Evolutionary conservation across 2,888 invertebrate species (phyloP).

Genomic region (Oligia latruncula): DNA sequence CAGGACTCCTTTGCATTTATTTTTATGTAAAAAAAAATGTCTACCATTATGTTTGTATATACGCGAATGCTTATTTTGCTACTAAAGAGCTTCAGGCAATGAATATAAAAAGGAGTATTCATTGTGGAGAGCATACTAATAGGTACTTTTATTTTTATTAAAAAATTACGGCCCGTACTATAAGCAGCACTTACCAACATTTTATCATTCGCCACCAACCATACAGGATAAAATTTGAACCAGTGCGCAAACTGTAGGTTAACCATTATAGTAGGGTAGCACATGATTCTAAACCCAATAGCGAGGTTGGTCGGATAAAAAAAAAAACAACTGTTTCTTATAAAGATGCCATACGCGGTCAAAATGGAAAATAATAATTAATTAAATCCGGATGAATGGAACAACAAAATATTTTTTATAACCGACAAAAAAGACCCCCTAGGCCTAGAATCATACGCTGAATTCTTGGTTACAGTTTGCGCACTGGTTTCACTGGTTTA

Average conservation of each 20-base stretch:
- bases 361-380: no score
- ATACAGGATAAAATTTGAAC: neutral
- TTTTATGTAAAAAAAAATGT: conserved; percentile 35
- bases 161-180: neutral
- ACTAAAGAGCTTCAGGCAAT: conserved; percentile 1
- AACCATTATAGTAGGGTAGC: no score
- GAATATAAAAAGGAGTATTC: conserved; percentile 11
- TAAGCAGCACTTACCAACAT: neutral
- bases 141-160: neutral
- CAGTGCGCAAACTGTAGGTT: neutral
- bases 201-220: neutral
- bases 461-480: neutral
- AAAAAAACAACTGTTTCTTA: no score
- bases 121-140: neutral
- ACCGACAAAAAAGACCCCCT: no score
- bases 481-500: neutral
- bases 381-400: no score
- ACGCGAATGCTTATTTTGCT: conserved; percentile 31
- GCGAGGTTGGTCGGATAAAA: no score
- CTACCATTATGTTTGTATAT: conserved; percentile 19
- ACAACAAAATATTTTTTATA: no score
- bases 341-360: no score
- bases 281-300: no score
- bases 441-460: neutral
- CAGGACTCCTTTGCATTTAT: conserved; percentile 34